These are phyloP conservation scores for Argyresthia albistria DNA, from an alignment of 2,888 invertebrate genomes.

Conservation along the genomic window DNA sequence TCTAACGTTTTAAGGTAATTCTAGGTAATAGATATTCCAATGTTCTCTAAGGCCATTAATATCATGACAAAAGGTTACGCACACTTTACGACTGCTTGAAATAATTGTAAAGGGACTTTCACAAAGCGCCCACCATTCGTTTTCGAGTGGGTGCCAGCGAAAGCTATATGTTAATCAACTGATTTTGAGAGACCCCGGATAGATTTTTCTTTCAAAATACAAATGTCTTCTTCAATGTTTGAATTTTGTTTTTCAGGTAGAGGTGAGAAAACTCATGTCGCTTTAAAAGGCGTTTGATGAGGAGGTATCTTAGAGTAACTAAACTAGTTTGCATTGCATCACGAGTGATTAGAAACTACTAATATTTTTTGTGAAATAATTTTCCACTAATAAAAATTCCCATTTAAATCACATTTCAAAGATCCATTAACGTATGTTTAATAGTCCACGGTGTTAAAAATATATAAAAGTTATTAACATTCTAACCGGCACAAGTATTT, in stretches of 20 bases:
- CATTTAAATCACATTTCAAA: too few relatives aligned
- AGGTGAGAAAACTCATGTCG: conserved; percentile 33
- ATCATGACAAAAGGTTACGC: too few relatives aligned
- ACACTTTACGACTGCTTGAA: too few relatives aligned
- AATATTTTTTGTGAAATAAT: background rate
- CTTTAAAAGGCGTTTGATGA: too few relatives aligned
- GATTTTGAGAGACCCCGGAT: background rate
- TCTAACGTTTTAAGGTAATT: too few relatives aligned
- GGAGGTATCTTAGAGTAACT: background rate
- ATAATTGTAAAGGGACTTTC: conserved; percentile 32
- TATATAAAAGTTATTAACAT: background rate
- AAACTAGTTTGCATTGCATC: background rate
- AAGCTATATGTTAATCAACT: conserved; percentile 35
- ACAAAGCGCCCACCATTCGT: conserved; percentile 42
- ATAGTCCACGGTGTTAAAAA: background rate
- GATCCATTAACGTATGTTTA: too few relatives aligned
- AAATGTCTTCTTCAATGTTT: background rate
- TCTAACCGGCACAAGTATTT: background rate
- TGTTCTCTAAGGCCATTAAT: too few relatives aligned
- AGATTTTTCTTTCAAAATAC: background rate
- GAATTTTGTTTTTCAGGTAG: conserved; percentile 49
- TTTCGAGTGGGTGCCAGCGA: conserved; percentile 28
- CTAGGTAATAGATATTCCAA: too few relatives aligned
- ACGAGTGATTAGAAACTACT: background rate
- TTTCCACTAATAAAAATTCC: too few relatives aligned